A percentile compares a stretch with the other conserved stretches of the same genome.
Evolutionary conservation across 2,888 invertebrate species (phyloP).

Genomic region (Omphaloscelis lunosa): DNA sequence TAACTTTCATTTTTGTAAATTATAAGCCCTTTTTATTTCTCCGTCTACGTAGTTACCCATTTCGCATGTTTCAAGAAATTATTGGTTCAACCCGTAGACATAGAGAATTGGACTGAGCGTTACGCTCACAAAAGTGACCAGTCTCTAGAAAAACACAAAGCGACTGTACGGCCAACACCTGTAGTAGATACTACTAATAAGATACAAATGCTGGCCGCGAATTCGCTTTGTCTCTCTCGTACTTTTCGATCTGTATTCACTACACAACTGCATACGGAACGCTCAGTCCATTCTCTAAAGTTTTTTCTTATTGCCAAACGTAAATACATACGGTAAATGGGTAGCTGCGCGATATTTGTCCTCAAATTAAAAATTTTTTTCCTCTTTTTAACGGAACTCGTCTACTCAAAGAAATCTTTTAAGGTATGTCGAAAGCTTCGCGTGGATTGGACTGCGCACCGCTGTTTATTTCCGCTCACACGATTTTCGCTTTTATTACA

Average conservation of each 20-base stretch:
- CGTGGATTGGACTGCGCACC: constrained; percentile 78
- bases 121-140: no score
- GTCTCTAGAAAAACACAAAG: no score
- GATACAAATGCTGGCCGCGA: no score
- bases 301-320: background rate
- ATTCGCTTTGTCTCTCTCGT: no score
- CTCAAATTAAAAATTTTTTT: constrained; percentile 82
- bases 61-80: background rate
- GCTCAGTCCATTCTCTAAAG: background rate
- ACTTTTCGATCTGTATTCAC: no score
- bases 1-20: constrained; percentile 43
- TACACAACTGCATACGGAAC: no score
- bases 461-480: constrained; percentile 81
- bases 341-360: constrained; percentile 60
- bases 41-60: constrained; percentile 59
- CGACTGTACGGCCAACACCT: no score
- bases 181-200: no score
- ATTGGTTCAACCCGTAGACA: background rate
- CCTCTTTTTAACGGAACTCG: constrained; percentile 88
- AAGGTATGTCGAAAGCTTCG: constrained; percentile 89
- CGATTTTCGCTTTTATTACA: constrained; percentile 82
- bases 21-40: constrained; percentile 49
- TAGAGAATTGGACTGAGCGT: no score
- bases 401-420: constrained; percentile 88
- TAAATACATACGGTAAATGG: constrained; percentile 39